Evolutionary conservation across 2,113 vertebrate genomes (phyloP).

Genomic region (Caranx ignobilis): DNA sequence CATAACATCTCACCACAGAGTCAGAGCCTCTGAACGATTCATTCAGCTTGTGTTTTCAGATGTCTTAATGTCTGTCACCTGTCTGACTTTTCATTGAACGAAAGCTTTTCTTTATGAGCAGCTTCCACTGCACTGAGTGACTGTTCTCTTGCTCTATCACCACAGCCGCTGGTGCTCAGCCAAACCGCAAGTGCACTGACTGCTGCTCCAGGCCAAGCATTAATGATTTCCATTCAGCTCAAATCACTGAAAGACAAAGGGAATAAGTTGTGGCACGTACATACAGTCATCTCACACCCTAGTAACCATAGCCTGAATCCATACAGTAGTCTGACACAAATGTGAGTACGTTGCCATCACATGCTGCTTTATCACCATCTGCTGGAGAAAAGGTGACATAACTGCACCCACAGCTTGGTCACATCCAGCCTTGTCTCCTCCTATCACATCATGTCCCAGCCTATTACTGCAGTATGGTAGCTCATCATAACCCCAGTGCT

Average conservation of each 20-base stretch:
- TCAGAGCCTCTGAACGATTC: too few relatives aligned
- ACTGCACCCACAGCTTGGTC: neutral
- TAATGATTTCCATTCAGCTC: neutral
- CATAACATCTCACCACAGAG: too few relatives aligned
- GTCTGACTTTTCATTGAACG: neutral
- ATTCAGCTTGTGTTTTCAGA: neutral
- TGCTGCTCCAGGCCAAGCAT: neutral
- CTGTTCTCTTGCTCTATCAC: too few relatives aligned
- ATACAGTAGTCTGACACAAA: neutral
- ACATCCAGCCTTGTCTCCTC: neutral
- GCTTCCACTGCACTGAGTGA: neutral
- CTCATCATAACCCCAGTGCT: neutral
- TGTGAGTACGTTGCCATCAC: neutral
- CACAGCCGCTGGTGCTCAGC: neutral
- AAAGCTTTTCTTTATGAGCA: neutral
- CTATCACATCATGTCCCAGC: neutral
- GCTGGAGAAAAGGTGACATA: slow-evolving; percentile 53
- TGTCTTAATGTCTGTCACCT: neutral
- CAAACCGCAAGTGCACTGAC: neutral
- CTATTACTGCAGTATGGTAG: neutral
- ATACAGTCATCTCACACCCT: neutral
- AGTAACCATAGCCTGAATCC: slow-evolving; percentile 13
- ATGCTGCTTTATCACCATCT: slow-evolving; percentile 57
- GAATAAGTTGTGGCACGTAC: neutral
- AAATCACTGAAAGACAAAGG: neutral